Conservation (phyloP, 2,888 invertebrate genomes). For the Chrysodeixis includens region DNA sequence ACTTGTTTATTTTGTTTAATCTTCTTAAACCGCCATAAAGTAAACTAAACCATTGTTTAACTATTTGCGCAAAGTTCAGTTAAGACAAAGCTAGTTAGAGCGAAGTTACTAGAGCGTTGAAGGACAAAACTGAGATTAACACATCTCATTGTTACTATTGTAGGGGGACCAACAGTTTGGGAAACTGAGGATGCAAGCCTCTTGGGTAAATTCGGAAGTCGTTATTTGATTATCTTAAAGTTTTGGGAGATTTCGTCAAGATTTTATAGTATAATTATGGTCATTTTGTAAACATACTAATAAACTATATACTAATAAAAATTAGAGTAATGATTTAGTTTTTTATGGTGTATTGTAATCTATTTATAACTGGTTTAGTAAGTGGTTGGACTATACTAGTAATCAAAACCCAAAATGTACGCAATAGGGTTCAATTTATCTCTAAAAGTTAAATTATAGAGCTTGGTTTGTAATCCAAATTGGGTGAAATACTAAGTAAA, state of each 20-base stretch:
- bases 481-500: no score
- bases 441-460: no score
- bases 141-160: constrained; percentile 50
- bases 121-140: constrained; percentile 44
- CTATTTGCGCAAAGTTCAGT: constrained; percentile 44
- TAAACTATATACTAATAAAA: no score
- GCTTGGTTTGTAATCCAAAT: no score
- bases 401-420: no score
- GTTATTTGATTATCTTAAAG: neutral
- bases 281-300: no score
- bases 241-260: neutral
- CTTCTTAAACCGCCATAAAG: constrained; percentile 23
- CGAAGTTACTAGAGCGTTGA: constrained; percentile 56
- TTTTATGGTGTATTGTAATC: no score
- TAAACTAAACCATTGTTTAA: constrained; percentile 37
- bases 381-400: no score
- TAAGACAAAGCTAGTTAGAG: constrained; percentile 45
- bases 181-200: constrained; percentile 13
- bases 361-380: no score
- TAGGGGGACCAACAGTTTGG: constrained; percentile 33
- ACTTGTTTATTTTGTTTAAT: constrained; percentile 3
- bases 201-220: neutral
- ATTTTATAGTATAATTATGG: no score
- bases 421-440: no score
- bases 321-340: no score